These are phyloP conservation scores for Meda fulgida DNA, from an alignment of 2,797 vertebrate genomes.

Conservation along the genomic window DNA sequence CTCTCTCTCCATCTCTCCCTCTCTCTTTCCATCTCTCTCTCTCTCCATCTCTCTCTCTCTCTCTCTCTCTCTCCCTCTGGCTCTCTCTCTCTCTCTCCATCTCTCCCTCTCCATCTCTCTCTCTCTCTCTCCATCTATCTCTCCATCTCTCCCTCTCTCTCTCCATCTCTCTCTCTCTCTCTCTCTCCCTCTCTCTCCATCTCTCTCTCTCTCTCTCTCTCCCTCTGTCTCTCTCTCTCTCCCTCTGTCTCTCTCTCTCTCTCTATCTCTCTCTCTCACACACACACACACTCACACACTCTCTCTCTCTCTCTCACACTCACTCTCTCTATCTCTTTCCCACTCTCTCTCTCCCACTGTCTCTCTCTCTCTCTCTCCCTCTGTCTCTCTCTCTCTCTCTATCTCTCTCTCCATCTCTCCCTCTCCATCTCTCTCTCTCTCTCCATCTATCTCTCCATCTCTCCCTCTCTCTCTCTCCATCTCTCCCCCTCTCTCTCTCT, in stretches of 20 bases:
- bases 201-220: not conserved
- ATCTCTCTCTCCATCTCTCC: conserved; percentile 48
- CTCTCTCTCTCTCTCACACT: conserved; percentile 44
- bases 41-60: conserved; percentile 52
- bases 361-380: conserved; percentile 45
- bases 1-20: conserved; percentile 44
- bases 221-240: conserved; percentile 52
- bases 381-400: conserved; percentile 11
- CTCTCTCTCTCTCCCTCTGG: conserved; percentile 20
- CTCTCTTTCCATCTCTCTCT: not conserved
- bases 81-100: not conserved
- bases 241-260: conserved; percentile 18
- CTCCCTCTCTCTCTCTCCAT: conserved; percentile 53
- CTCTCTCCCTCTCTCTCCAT: no score
- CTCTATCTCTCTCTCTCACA: not conserved
- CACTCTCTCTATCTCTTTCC: no score
- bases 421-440: not conserved
- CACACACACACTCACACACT: no score
- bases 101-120: conserved; percentile 55
- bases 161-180: conserved; percentile 53
- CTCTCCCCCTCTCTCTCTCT: conserved; percentile 8
- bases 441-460: no score
- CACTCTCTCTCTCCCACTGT: conserved; percentile 13
- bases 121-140: conserved; percentile 32
- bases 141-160: not conserved